Base-by-base conservation (phyloP, 2,797 vertebrate genomes). In the Alexandromys oeconomus region DNA sequence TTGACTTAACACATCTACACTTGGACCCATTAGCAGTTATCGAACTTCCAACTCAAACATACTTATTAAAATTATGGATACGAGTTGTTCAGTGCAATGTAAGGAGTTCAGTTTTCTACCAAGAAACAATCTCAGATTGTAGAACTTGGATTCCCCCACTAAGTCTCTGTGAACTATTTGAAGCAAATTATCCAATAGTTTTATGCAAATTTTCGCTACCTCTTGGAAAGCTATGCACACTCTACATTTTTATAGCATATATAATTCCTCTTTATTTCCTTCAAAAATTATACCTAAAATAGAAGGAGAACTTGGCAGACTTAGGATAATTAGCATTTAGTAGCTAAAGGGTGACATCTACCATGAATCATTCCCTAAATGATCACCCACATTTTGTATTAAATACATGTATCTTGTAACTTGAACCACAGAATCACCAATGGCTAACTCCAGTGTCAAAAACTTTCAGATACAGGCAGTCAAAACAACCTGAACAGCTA, bases 91-190 rank as follows among this genome's bases (percentile, higher is more conserved):
- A 89, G 63, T 59, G 29, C 65, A 61, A 37, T 9, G 37, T 67
- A 94, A 73, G 11, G 91, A 92, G 71, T 94, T 65, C 65, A 92
- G 89, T 61, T 96, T 96, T 57, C 73, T 92, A 95, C 78, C 89
- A 73, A 73, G 48, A 96, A 91, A 92, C 89, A 1, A 93, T 91
- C 95, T 96, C 78, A 81, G 81, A 74, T 57, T 89, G 69, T 80
- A 19, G 14, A 69, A 89, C 78, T 86, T 89, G 76, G 76, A 79
- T 88, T 87, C 88, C 86, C 61, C 96, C 67, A 81, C 81, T 92
- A 85, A 93, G 84, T 90, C 61, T 89, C 78, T 40, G 69, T 65
- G 87, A 96, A 92, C n/a, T 80, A 48, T 88, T 94, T 97, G 91
- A 92, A 94, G 78, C 7, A 95, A 86, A 78, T 93, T 81, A 89